A percentile compares a stretch with the other conserved stretches of the same genome.
These are phyloP conservation scores for Copidosoma floridanum DNA, from an alignment of 1,140 invertebrate species.

Conservation along the genomic window DNA sequence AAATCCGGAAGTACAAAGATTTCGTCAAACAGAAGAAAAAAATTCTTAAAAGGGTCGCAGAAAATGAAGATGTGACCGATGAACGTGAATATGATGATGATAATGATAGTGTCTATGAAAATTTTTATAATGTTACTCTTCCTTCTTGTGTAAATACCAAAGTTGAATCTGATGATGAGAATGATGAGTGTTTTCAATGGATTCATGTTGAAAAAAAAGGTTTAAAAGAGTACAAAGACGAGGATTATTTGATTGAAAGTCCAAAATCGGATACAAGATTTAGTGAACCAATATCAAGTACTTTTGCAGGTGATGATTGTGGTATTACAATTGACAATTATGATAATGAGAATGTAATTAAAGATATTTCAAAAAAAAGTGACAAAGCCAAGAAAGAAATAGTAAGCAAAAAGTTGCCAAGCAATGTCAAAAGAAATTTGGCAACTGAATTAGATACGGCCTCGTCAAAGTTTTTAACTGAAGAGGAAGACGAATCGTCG, in stretches of 20 bases:
- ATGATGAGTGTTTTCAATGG: constrained; percentile 1
- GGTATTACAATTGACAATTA: too few relatives aligned
- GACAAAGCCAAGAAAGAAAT: not conserved
- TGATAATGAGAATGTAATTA: not conserved
- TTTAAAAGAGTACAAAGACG: not conserved
- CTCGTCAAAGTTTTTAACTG: too few relatives aligned
- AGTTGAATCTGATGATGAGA: not conserved
- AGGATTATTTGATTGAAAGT: not conserved
- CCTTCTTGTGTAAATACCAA: not conserved
- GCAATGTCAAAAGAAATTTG: not conserved
- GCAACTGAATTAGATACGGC: not conserved
- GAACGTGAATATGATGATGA: constrained; percentile 4
- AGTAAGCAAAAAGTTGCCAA: not conserved
- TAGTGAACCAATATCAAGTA: too few relatives aligned
- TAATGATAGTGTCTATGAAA: constrained; percentile 3
- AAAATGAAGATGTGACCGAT: not conserved
- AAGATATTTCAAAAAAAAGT: not conserved
- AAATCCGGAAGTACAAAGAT: not conserved
- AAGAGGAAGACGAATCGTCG: not conserved
- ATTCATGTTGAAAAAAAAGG: not conserved
- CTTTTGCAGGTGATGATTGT: too few relatives aligned
- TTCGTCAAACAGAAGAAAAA: constrained; percentile 1
- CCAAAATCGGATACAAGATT: too few relatives aligned
- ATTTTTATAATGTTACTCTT: not conserved
- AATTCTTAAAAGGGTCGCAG: constrained; percentile 2